A percentile compares a stretch with the other conserved stretches of the same genome.
phyloP scores from a whole-genome alignment of 2,797 vertebrate species.

The Antennarius maculatus region DNA sequence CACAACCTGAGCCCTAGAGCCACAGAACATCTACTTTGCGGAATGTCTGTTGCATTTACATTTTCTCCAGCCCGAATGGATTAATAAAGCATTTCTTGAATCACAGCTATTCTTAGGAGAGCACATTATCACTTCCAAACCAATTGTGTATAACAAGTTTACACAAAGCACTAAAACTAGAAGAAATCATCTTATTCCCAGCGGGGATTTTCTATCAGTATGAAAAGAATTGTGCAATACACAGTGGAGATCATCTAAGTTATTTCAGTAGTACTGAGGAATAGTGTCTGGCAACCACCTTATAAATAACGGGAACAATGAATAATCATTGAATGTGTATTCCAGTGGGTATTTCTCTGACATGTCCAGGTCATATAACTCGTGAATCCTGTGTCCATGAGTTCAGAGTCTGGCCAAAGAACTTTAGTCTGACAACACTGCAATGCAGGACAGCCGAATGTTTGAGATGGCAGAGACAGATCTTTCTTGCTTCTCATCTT shows the following conservation, averaged over 20 bases:
- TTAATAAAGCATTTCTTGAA: constrained; percentile 46
- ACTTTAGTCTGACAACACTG: constrained; percentile 28
- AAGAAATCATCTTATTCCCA: constrained; percentile 41
- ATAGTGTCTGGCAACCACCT: constrained; percentile 22
- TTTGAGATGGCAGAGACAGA: constrained; percentile 27
- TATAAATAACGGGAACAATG: constrained; percentile 20
- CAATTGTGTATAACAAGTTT: constrained; percentile 58
- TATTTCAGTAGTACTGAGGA: constrained; percentile 1
- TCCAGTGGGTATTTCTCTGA: constrained; percentile 1
- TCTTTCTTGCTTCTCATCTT: constrained; percentile 25
- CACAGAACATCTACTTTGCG: constrained; percentile 42
- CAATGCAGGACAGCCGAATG: constrained; percentile 13
- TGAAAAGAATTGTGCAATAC: constrained; percentile 55
- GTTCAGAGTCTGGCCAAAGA: constrained; percentile 15
- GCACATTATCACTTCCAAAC: constrained; percentile 43
- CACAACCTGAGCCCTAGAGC: constrained; percentile 14
- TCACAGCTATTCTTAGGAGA: constrained; percentile 49
- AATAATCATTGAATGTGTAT: background rate
- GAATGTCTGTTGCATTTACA: constrained; percentile 19
- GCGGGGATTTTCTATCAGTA: constrained; percentile 63
- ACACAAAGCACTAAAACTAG: constrained; percentile 57
- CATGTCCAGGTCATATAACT: constrained; percentile 25
- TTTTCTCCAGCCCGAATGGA: constrained; percentile 39
- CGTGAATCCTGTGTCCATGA: constrained; percentile 15
- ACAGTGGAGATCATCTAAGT: constrained; percentile 43